Evolutionary conservation across 2,797 vertebrate genomes (phyloP).

Genomic region (Bufotes viridis): DNA sequence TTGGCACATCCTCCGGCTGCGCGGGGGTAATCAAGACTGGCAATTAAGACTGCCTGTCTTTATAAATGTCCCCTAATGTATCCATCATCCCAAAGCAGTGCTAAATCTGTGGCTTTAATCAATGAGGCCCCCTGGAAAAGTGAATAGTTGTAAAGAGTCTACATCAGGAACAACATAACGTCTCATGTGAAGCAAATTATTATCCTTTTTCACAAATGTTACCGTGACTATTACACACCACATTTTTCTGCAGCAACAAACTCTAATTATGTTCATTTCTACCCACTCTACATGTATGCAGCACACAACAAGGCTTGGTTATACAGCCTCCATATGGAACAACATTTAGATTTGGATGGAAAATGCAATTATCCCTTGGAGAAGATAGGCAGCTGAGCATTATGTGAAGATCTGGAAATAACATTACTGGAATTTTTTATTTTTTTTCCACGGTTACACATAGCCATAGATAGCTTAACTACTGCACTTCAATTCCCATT

Average conservation of each 20-base stretch:
- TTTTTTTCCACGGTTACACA: neutral
- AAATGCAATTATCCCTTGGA: constrained; percentile 16
- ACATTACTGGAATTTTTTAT: neutral
- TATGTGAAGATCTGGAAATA: constrained; percentile 6
- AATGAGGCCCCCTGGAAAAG: neutral
- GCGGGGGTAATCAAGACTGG: no score
- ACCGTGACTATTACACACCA: constrained; percentile 13
- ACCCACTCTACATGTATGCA: constrained; percentile 21
- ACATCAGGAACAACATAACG: neutral
- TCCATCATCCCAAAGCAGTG: neutral
- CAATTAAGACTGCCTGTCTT: no score
- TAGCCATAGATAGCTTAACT: neutral
- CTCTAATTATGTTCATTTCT: constrained; percentile 42
- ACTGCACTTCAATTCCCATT: constrained; percentile 21
- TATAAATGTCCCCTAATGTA: neutral
- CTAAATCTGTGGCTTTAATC: neutral
- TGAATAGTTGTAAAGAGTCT: neutral
- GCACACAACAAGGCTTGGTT: neutral
- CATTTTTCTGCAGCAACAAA: constrained; percentile 30
- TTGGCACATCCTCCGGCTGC: no score
- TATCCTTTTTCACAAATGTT: constrained; percentile 18
- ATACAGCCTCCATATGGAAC: constrained; percentile 50
- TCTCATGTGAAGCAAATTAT: constrained; percentile 9
- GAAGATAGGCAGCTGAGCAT: neutral
- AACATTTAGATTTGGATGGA: constrained; percentile 51